Evolutionary conservation across 1,140 invertebrate genomes (phyloP), one percentile per base, ranked within the genome.

Genomic region (Lepidurus apus): DNA sequence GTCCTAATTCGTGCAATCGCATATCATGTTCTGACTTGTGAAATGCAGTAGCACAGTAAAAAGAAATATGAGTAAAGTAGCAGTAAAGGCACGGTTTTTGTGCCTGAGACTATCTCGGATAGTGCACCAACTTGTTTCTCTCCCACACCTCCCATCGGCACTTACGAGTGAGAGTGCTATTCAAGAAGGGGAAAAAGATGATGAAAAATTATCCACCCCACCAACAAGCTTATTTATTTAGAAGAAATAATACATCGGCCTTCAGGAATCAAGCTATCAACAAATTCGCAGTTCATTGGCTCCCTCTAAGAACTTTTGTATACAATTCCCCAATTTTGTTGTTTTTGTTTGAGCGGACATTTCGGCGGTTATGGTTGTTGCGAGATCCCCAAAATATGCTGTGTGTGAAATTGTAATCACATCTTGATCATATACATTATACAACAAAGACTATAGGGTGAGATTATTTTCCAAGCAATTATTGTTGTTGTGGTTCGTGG

Each of bases 331-430:
- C 21, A 17, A 1, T 13, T n/a, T 65, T 65, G 53, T 65, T 65
- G 6, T 17, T 65, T 65, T 17, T 7, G 7, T 9, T 13, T 9
- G 17, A 21, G 8, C 17, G 53, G 53, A 7, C 21, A 21, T n/a
- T 17, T 65, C 7, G 17, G 53, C 21, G 13, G 9, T 7, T 13
- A 21, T 65, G 21, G 3, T n/a, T 65, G 6, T 17, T 17, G 53
- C 17, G 21, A 65, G 53, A 17, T 17, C 8, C 6, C 17, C n/a
- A 34, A 34, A 34, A 34, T 65, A 17, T 65, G 53, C 53, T 47
- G 45, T 47, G 45, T 47, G 53, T 65, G 21, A 65, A 65, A 65
- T 65, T 65, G 8, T 65, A 65, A n/a, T 65, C 53, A 65, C 17
- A 9, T n/a, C 17, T 65, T 65, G 53, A 65, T 65, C 17, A 65